Evolutionary conservation across 2,888 invertebrate species (phyloP).

Genomic region (Ectropis crepuscularia): DNA sequence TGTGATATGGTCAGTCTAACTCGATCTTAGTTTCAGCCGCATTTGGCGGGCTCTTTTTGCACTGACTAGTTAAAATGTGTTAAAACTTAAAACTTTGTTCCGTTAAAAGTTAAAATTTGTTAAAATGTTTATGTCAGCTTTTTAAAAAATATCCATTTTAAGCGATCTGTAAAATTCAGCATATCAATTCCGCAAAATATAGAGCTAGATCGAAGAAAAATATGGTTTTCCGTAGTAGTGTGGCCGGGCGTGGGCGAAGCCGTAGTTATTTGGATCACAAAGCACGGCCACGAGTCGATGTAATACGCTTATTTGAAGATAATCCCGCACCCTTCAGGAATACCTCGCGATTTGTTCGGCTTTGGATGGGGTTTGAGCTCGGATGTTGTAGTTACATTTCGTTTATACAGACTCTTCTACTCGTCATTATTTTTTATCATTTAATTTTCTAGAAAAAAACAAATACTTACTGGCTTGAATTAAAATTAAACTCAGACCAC

Average conservation of each 20-base stretch:
- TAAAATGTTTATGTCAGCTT: too few relatives aligned
- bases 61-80: too few relatives aligned
- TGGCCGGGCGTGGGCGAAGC: slow-evolving; percentile 48
- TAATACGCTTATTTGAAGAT: slow-evolving; percentile 80
- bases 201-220: too few relatives aligned
- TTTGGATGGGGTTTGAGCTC: slow-evolving; percentile 31
- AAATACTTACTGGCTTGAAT: too few relatives aligned
- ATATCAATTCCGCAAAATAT: too few relatives aligned
- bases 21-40: too few relatives aligned
- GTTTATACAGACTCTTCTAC: slow-evolving; percentile 27
- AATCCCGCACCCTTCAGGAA: slow-evolving; percentile 60
- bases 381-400: slow-evolving; percentile 37
- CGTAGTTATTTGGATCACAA: slow-evolving; percentile 72
- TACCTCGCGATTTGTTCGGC: slow-evolving; percentile 57
- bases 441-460: slow-evolving; percentile 1
- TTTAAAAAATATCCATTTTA: slow-evolving; percentile 24
- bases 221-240: too few relatives aligned
- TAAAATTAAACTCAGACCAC: too few relatives aligned
- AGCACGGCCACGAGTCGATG: slow-evolving; percentile 62
- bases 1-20: too few relatives aligned
- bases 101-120: too few relatives aligned
- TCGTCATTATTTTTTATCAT: slow-evolving; percentile 27
- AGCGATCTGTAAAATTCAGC: slow-evolving; percentile 23
- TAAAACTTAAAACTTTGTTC: too few relatives aligned
- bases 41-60: too few relatives aligned